phyloP scores from a whole-genome alignment of 2,797 vertebrate genomes.

The Hoplostethus mediterraneus region DNA sequence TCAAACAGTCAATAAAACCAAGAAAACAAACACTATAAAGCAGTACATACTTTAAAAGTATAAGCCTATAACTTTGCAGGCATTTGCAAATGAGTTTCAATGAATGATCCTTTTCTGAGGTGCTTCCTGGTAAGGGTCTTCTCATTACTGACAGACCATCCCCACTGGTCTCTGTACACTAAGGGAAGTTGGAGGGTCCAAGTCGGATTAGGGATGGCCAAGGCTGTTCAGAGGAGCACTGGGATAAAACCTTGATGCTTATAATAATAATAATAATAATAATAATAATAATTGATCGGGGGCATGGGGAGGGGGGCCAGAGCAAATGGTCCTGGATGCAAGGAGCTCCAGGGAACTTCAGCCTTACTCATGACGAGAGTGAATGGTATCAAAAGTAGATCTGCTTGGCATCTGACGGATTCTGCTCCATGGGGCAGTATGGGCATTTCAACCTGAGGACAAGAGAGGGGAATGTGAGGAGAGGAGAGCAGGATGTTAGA shows the following conservation, averaged over 20 bases:
- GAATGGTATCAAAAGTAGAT: constrained; percentile 90
- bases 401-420: constrained; percentile 93
- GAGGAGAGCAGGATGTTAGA: constrained; percentile 3
- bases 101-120: constrained; percentile 68
- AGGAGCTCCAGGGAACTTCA: constrained; percentile 74
- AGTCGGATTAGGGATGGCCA: constrained; percentile 63
- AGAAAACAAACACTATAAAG: constrained; percentile 68
- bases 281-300: constrained; percentile 29
- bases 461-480: constrained; percentile 7
- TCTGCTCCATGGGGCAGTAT: constrained; percentile 95
- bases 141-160: constrained; percentile 65
- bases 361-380: constrained; percentile 60
- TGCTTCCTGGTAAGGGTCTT: constrained; percentile 65
- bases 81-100: constrained; percentile 76
- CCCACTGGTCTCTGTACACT: constrained; percentile 73
- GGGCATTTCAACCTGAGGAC: constrained; percentile 91
- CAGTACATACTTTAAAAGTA: constrained; percentile 76
- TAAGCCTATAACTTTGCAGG: constrained; percentile 76
- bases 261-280: constrained; percentile 50
- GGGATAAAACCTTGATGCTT: constrained; percentile 77
- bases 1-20: constrained; percentile 68
- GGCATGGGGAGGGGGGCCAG: constrained; percentile 66
- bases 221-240: constrained; percentile 73
- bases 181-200: constrained; percentile 70
- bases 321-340: constrained; percentile 74